Evolutionary conservation across 2,113 vertebrate species (phyloP), one percentile per base, ranked within the genome.

Genomic region (Aphyosemion australe): DNA sequence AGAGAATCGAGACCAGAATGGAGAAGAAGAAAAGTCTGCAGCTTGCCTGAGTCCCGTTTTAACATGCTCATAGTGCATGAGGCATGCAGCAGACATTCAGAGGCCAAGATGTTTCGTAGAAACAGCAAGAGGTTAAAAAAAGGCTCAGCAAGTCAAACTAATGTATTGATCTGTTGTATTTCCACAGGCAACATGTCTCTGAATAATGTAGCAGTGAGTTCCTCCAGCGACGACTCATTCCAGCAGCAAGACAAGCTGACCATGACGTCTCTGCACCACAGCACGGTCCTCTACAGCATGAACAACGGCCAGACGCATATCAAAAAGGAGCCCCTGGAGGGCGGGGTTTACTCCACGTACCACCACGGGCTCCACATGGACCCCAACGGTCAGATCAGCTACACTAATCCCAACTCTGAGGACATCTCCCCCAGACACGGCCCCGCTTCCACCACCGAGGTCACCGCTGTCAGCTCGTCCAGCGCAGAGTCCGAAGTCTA

Each of bases 231-330:
- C 11, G 55, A 87, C 69, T 88, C 89, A 8, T 91, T 88, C 65
- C 86, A 80, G 82, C 87, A 77, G 57, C 87, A 90, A 82, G 91
- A 91, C 80, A 92, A 91, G 84, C 70, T 91, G 72, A 80, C 64
- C 76, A 89, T 92, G 87, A 72, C 89, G 51, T 92, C 96, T 8
- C 93, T 98, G 10, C 64, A 96, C 62, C 94, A 95, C 0, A 94
- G 90, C 74, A 93, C 96, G 1, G 95, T 98, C 26, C 94, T 98
- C 74, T 98, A 98, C 85, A 95, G 95, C 2, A 93, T 98, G 90
- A 94, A 93, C 71, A 94, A 93, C 74, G 86, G 89, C 70, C 95
- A 94, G 78, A 42, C 93, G 19, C 85, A 94, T 88, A 94, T 98
- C 87, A 99, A 99, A 85, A 97, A 98, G 84, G 97, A 99, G 89